These are phyloP conservation scores for Pseudocheirus occidentalis DNA, from an alignment of 2,797 vertebrate genomes.

Conservation along the genomic window DNA sequence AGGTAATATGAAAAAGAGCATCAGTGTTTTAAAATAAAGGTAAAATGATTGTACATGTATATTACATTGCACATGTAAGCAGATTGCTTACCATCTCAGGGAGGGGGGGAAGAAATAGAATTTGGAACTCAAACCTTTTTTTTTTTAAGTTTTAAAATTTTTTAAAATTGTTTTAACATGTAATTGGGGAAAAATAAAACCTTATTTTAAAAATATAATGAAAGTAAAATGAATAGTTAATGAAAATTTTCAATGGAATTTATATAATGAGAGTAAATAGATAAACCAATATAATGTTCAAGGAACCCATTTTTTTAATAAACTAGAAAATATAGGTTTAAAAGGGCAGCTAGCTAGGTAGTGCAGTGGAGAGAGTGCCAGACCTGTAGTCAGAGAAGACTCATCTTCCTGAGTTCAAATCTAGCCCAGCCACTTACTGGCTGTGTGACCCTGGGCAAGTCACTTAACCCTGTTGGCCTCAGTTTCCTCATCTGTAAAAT, in stretches of 20 bases:
- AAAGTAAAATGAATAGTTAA: slow-evolving; percentile 53
- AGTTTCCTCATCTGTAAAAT: neutral
- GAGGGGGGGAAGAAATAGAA: neutral
- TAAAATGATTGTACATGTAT: slow-evolving; percentile 54
- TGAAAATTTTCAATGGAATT: slow-evolving; percentile 20
- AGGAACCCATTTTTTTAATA: neutral
- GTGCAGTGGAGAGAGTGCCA: neutral
- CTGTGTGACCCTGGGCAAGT: neutral
- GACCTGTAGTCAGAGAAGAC: neutral
- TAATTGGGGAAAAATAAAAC: neutral
- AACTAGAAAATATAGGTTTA: neutral
- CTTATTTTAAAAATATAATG: neutral
- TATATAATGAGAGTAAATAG: neutral
- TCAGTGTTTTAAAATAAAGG: neutral
- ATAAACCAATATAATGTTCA: slow-evolving; percentile 4
- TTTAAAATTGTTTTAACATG: neutral
- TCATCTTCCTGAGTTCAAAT: neutral
- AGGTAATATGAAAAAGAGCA: neutral
- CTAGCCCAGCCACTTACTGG: neutral
- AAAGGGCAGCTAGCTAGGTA: neutral
- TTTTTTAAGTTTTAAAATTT: too few relatives aligned
- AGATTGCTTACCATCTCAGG: neutral
- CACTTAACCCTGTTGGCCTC: neutral
- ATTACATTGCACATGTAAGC: neutral
- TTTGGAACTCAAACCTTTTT: neutral